Conservation (phyloP, 2,113 vertebrate genomes). For the Ctenodactylus gundi region DNA sequence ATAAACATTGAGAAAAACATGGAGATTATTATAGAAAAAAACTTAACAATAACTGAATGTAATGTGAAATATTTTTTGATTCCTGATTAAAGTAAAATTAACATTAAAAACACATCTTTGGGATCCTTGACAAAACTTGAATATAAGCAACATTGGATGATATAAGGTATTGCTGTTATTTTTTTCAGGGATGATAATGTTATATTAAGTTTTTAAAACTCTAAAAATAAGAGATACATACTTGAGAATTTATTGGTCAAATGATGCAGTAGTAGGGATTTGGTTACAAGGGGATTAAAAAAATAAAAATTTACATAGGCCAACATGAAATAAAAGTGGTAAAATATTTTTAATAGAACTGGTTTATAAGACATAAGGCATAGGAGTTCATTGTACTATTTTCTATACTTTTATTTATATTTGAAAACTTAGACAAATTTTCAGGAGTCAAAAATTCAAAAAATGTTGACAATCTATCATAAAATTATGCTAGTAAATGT, state of each 20-base stretch:
- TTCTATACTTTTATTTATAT: not conserved
- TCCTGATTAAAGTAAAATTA: not conserved
- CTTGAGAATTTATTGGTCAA: not conserved
- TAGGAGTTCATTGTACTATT: not conserved
- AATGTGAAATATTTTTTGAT: not conserved
- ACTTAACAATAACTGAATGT: not conserved
- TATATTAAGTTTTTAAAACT: not conserved
- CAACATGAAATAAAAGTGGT: not conserved
- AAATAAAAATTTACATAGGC: not conserved
- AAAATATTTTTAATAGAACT: slow-evolving; percentile 10
- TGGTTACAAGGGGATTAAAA: not conserved
- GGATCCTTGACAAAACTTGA: not conserved
- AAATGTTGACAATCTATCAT: not conserved
- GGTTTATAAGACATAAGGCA: not conserved
- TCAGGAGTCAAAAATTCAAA: not conserved
- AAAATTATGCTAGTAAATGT: not conserved
- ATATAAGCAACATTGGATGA: not conserved
- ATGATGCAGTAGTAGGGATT: not conserved
- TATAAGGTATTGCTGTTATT: not conserved
- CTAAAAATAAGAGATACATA: not conserved
- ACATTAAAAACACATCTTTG: not conserved
- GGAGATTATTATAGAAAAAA: not conserved
- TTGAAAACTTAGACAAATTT: not conserved
- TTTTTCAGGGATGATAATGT: not conserved
- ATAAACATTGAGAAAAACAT: not conserved